phyloP scores from a whole-genome alignment of 2,113 vertebrate genomes.

The Takifugu flavidus region DNA sequence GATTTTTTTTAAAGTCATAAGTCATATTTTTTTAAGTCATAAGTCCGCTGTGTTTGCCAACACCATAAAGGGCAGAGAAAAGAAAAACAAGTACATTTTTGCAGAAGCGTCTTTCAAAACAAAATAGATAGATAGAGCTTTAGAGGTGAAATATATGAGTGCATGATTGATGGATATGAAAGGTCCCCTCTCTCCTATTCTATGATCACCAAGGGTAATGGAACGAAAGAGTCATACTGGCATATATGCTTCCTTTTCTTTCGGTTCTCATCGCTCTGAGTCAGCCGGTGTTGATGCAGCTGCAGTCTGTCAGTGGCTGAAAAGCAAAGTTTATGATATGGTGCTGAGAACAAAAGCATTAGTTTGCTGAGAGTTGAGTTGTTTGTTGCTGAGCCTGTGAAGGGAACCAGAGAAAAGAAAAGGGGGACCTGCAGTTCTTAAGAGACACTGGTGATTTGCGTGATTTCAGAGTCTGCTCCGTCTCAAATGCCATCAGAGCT shows the following conservation, averaged over 20 bases:
- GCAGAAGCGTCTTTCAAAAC: conserved; percentile 40
- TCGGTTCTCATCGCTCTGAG: conserved; percentile 10
- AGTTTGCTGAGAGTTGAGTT: conserved; percentile 25
- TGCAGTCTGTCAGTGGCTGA: conserved; percentile 75
- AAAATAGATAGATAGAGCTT: conserved; percentile 34
- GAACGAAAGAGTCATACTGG: conserved; percentile 23
- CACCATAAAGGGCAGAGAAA: conserved; percentile 49
- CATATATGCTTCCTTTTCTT: conserved; percentile 33
- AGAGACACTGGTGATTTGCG: conserved; percentile 42
- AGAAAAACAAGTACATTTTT: conserved; percentile 36
- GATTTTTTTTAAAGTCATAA: conserved; percentile 25
- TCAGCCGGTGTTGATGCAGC: conserved; percentile 48
- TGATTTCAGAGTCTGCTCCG: conserved; percentile 50
- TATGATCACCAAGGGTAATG: conserved; percentile 16
- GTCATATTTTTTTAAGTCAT: conserved; percentile 54
- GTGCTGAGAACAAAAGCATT: conserved; percentile 76
- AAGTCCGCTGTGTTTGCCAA: conserved; percentile 56
- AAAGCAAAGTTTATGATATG: conserved; percentile 80
- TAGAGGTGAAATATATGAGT: conserved; percentile 41
- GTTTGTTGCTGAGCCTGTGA: conserved; percentile 6
- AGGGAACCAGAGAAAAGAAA: conserved; percentile 46
- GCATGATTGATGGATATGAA: conserved; percentile 74
- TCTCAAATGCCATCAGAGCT: conserved; percentile 83
- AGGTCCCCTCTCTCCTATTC: conserved; percentile 44
- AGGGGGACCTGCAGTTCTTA: conserved; percentile 40